Percentiles rank a stretch among this genome's conserved stretches.
Conservation (phyloP, 2,113 vertebrate genomes). For the Colossoma macropomum region DNA sequence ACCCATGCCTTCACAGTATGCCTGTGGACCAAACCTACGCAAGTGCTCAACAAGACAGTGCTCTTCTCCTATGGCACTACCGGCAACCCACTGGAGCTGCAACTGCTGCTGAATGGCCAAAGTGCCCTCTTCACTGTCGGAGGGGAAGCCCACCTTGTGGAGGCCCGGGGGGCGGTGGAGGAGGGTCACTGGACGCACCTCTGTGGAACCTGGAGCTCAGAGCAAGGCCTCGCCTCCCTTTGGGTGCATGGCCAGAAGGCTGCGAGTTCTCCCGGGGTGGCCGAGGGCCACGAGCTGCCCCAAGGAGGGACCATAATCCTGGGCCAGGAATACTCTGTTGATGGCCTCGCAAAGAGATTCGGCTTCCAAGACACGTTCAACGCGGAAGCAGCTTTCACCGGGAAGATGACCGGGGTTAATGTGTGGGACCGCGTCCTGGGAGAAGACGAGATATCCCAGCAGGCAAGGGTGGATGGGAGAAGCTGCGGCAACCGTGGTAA, state of each 20-base stretch:
- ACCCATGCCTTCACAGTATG: slow-evolving; percentile 85
- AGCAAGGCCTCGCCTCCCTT: slow-evolving; percentile 76
- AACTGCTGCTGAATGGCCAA: slow-evolving; percentile 82
- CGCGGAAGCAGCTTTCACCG: slow-evolving; percentile 83
- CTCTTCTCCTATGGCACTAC: slow-evolving; percentile 91
- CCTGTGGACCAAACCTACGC: slow-evolving; percentile 88
- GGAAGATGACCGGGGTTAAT: slow-evolving; percentile 93
- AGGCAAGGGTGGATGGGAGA: slow-evolving; percentile 64
- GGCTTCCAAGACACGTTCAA: slow-evolving; percentile 82
- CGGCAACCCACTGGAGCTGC: slow-evolving; percentile 87
- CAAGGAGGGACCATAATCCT: slow-evolving; percentile 86
- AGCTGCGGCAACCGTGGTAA: slow-evolving; percentile 84
- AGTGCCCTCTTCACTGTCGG: slow-evolving; percentile 79
- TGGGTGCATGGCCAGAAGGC: slow-evolving; percentile 81
- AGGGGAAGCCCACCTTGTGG: slow-evolving; percentile 77
- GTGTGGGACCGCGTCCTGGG: slow-evolving; percentile 88
- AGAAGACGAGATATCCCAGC: slow-evolving; percentile 74
- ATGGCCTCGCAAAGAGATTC: slow-evolving; percentile 72
- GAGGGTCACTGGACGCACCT: slow-evolving; percentile 85
- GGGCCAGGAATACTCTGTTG: slow-evolving; percentile 81
- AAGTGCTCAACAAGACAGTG: slow-evolving; percentile 85
- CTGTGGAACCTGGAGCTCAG: slow-evolving; percentile 86
- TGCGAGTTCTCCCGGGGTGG: slow-evolving; percentile 67
- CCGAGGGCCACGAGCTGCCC: slow-evolving; percentile 76
- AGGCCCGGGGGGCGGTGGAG: slow-evolving; percentile 57